Evolutionary conservation across 2,113 vertebrate genomes (phyloP), one percentile per base, ranked within the genome.

Genomic region (Dasyurus viverrinus): DNA sequence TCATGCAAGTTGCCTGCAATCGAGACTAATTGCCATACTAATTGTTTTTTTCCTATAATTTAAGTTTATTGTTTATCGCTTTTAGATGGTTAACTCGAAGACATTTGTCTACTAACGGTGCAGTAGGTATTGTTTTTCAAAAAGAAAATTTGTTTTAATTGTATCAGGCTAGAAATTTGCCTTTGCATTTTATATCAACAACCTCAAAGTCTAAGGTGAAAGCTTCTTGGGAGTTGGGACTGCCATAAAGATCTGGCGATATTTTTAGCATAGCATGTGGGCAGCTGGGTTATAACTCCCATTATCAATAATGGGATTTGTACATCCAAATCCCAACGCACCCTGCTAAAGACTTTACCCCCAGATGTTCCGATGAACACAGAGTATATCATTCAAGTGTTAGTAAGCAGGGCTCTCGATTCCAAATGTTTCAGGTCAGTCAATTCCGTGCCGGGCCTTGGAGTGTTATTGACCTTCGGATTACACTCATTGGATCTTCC

Each of bases 41-140:
- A 98, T 98, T 98, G 96, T 95, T 97, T 98, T 98, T 26, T 89
- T 98, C 96, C 94, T 97, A 95, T 98, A 97, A 97, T 97, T 98
- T 98, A 96, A 97, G 94, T 97, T 97, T 94, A 92, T 97, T 97
- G 89, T 97, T 96, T 97, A 97, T 96, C 97, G 91, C 90, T 97
- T 97, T 98, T 95, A 97, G 95, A 76, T 95, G 94, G 89, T 97
- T 98, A 97, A 95, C 48, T 96, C 97, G 2, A 95, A 97, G 93
- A 95, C 90, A 76, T 97, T 98, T 98, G 96, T 96, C 91, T 92
- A 90, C 76, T 92, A 97, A 92, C 53, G 95, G 68, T 92, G 60
- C 54, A 93, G n/a, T 90, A 95, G 95, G 76, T 92, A 90, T 25
- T 96, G 55, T 26, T 97, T 98, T 97, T 89, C n/a, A 96, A 97